Conservation (phyloP, 2,113 vertebrate species). For the Sorex fumeus region DNA sequence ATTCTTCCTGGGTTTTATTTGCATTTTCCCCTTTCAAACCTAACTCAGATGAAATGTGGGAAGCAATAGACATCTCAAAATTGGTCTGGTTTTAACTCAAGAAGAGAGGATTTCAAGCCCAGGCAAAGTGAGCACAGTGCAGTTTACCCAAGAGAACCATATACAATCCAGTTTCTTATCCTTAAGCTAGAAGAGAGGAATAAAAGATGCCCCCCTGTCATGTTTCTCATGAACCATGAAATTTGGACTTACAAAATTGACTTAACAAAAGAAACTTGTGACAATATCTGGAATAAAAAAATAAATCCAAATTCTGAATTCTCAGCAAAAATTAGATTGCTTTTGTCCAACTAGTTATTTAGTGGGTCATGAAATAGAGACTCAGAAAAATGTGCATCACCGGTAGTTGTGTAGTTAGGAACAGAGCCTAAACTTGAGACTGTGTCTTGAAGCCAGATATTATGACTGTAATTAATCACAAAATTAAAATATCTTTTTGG, state of each 20-base stretch:
- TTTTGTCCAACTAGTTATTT: not conserved
- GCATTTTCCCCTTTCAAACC: slow-evolving; percentile 57
- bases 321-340: not conserved
- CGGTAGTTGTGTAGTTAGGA: not conserved
- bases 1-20: slow-evolving; percentile 24
- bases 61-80: not conserved
- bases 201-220: not conserved
- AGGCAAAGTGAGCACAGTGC: not conserved
- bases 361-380: slow-evolving; percentile 3
- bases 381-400: not conserved
- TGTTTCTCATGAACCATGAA: slow-evolving; percentile 18
- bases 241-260: slow-evolving; percentile 22
- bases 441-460: not conserved
- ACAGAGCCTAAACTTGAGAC: slow-evolving; percentile 34
- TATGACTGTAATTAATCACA: not conserved
- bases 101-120: not conserved
- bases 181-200: not conserved
- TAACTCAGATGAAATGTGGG: slow-evolving; percentile 42
- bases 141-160: slow-evolving; percentile 4
- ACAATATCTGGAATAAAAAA: slow-evolving; percentile 9
- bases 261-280: slow-evolving; percentile 51
- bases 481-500: slow-evolving; percentile 5
- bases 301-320: slow-evolving; percentile 50
- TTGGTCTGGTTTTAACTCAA: not conserved
- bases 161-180: not conserved